Conservation (phyloP, 2,113 vertebrate species). For the Sula dactylatra region DNA sequence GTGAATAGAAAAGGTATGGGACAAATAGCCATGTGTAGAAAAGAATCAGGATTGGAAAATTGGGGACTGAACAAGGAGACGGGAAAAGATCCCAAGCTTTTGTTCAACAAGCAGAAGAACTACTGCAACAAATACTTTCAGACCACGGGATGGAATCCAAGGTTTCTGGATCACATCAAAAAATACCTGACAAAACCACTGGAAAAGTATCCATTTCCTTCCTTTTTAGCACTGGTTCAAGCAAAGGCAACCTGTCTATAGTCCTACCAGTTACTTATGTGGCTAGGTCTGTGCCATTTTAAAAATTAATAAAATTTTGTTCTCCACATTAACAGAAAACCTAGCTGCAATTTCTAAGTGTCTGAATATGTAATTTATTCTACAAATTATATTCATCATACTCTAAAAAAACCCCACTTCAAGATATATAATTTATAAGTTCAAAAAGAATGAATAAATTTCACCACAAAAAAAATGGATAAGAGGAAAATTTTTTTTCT, state of each 20-base stretch:
- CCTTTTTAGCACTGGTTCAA: not conserved
- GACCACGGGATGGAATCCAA: not conserved
- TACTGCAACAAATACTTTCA: not conserved
- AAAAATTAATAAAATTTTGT: not conserved
- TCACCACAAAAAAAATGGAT: not conserved
- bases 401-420: not conserved
- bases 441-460: not conserved
- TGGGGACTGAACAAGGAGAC: not conserved
- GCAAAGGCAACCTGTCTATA: not conserved
- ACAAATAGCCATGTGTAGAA: not conserved
- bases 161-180: conserved; percentile 14
- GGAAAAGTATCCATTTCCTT: conserved; percentile 12
- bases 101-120: not conserved
- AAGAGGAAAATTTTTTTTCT: not conserved
- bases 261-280: not conserved
- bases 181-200: conserved; percentile 13
- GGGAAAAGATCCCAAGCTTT: not conserved
- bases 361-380: not conserved
- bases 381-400: not conserved
- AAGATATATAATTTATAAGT: not conserved
- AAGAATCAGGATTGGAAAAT: not conserved
- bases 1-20: not conserved
- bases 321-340: not conserved
- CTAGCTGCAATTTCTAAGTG: not conserved
- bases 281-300: not conserved